phyloP scores from a whole-genome alignment of 2,113 vertebrate species.

The Ploceus nigricollis region DNA sequence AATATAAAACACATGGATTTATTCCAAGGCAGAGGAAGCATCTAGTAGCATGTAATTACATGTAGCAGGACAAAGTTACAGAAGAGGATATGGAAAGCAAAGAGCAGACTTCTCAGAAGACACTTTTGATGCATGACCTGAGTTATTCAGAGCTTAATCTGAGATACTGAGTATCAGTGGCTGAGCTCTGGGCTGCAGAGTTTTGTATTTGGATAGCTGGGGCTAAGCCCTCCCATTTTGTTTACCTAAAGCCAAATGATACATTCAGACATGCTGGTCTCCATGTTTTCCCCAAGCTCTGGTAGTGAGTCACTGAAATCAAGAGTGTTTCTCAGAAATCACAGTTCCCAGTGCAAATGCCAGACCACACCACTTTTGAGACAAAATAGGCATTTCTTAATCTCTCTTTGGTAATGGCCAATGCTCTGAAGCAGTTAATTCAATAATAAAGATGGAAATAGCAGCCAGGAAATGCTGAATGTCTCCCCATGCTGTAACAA shows the following conservation, averaged over 20 bases:
- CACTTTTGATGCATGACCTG: neutral
- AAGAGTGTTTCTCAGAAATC: neutral
- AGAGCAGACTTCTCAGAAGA: neutral
- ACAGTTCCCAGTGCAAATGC: neutral
- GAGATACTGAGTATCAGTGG: neutral
- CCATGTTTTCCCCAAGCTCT: neutral
- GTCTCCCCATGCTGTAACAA: neutral
- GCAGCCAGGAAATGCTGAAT: neutral
- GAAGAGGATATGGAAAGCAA: neutral
- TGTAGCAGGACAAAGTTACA: neutral
- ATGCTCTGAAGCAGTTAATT: neutral
- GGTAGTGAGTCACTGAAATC: neutral
- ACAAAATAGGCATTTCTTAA: neutral
- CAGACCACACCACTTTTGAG: conserved; percentile 16
- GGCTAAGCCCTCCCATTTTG: neutral
- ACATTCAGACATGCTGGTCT: neutral
- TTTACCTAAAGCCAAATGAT: neutral
- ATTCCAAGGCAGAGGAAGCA: neutral
- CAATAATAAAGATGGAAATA: neutral
- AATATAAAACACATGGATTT: neutral
- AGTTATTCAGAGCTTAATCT: neutral
- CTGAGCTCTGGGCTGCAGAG: neutral
- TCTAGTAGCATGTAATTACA: neutral
- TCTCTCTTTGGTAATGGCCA: neutral
- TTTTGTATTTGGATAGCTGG: neutral